Evolutionary conservation across 2,797 vertebrate species (phyloP).

Genomic region (Enteromius radiatus): DNA sequence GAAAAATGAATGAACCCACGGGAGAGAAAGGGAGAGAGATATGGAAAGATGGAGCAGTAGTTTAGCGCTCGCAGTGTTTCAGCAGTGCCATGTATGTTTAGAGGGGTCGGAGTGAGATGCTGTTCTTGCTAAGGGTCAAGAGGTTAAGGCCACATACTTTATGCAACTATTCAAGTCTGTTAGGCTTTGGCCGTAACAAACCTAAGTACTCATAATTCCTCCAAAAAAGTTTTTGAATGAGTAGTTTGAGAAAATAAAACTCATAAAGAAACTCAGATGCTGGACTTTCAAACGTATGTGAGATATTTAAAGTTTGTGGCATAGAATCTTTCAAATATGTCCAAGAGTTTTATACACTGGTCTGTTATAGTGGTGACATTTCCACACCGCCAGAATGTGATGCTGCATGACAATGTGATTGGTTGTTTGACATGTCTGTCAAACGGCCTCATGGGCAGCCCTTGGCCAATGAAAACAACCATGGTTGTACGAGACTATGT

Average conservation of each 20-base stretch:
- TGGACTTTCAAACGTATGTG: too few relatives aligned
- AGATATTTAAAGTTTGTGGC: too few relatives aligned
- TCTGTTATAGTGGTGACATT: too few relatives aligned
- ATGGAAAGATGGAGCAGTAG: conserved; percentile 27
- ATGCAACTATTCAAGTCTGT: conserved; percentile 15
- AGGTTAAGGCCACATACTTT: conserved; percentile 56
- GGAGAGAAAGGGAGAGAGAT: conserved; percentile 39
- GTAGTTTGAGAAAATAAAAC: background rate
- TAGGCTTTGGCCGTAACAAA: background rate
- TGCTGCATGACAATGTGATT: too few relatives aligned
- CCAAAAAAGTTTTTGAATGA: background rate
- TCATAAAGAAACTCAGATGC: background rate
- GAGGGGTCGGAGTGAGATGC: conserved; percentile 30
- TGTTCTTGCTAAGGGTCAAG: conserved; percentile 42
- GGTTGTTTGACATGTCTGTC: too few relatives aligned
- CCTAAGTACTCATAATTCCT: background rate
- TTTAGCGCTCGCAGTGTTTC: conserved; percentile 13
- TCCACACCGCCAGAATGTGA: too few relatives aligned
- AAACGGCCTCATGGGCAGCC: too few relatives aligned
- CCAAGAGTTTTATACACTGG: too few relatives aligned
- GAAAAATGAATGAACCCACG: conserved; percentile 65
- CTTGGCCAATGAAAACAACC: too few relatives aligned
- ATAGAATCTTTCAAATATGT: too few relatives aligned
- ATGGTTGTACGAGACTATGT: background rate
- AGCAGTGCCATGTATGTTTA: conserved; percentile 19